phyloP scores from a whole-genome alignment of 2,888 invertebrate genomes.

The Troglohyphantes excavatus region DNA sequence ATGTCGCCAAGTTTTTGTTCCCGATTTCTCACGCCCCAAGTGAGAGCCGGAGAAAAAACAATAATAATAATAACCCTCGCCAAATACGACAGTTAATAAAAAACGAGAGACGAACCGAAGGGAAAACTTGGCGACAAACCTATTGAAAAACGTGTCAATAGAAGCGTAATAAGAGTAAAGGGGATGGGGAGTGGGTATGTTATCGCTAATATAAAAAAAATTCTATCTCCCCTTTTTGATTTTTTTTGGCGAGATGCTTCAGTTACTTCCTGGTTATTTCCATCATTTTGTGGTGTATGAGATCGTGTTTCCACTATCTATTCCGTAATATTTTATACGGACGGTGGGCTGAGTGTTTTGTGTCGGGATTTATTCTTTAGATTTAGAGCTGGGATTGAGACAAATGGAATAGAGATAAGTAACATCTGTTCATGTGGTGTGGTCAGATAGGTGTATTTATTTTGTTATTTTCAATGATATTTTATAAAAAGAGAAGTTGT shows the following conservation, averaged over 20 bases:
- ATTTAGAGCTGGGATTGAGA: not conserved
- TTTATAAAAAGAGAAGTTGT: not conserved
- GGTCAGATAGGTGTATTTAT: not conserved
- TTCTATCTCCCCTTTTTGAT: conserved; percentile 8
- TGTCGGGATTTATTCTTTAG: not conserved
- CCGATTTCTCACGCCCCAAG: conserved; percentile 68
- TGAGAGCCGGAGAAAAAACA: conserved; percentile 60
- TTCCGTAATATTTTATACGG: conserved; percentile 36
- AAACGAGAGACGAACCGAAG: conserved; percentile 15
- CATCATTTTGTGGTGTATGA: not conserved
- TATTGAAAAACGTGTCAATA: conserved; percentile 64
- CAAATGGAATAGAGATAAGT: not conserved
- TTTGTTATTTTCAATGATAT: not conserved
- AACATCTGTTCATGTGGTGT: not conserved
- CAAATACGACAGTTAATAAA: conserved; percentile 33
- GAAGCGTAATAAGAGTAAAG: conserved; percentile 36
- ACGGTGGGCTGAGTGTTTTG: not conserved
- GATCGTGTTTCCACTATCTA: not conserved
- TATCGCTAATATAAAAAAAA: conserved; percentile 16
- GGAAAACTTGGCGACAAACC: conserved; percentile 59
- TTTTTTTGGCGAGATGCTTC: conserved; percentile 25
- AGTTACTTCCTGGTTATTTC: conserved; percentile 41
- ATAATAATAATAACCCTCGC: conserved; percentile 40
- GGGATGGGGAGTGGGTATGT: conserved; percentile 1
- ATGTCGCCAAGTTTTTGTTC: conserved; percentile 50